Evolutionary conservation across 2,113 vertebrate species (phyloP).

Genomic region (Pterocles burchelli): DNA sequence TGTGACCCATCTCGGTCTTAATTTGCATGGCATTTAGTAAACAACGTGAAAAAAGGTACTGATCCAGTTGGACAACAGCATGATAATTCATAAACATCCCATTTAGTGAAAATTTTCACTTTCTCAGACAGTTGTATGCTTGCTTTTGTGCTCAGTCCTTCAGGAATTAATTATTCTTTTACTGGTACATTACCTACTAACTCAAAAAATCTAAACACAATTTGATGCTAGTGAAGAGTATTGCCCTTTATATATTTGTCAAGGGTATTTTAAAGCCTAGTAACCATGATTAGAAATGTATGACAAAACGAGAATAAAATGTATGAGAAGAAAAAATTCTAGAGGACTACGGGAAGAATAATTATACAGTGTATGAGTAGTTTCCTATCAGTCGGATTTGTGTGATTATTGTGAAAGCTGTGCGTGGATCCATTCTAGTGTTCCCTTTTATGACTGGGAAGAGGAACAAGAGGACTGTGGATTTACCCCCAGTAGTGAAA

Average conservation of each 20-base stretch:
- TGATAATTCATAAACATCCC: slow-evolving; percentile 10
- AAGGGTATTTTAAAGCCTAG: slow-evolving; percentile 37
- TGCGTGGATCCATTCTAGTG: background rate
- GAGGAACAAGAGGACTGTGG: background rate
- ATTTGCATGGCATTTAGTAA: slow-evolving; percentile 37
- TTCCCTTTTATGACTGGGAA: background rate
- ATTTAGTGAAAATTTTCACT: slow-evolving; percentile 30
- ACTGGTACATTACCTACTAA: slow-evolving; percentile 32
- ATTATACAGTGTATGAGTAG: background rate
- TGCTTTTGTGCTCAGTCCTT: slow-evolving; percentile 11
- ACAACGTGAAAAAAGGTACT: slow-evolving; percentile 2
- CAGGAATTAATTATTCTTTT: slow-evolving; percentile 39
- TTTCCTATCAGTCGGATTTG: background rate
- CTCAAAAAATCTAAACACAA: background rate
- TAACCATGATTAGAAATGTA: background rate
- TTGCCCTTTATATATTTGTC: slow-evolving; percentile 37
- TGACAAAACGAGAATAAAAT: background rate
- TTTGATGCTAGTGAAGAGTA: slow-evolving; percentile 8
- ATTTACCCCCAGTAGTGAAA: background rate
- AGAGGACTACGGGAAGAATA: background rate
- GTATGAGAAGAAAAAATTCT: background rate
- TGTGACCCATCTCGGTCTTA: background rate
- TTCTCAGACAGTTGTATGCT: background rate
- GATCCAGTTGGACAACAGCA: background rate
- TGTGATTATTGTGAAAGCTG: background rate